These are phyloP conservation scores for Pagetopsis macropterus DNA, from an alignment of 2,797 vertebrate genomes.

Conservation along the genomic window DNA sequence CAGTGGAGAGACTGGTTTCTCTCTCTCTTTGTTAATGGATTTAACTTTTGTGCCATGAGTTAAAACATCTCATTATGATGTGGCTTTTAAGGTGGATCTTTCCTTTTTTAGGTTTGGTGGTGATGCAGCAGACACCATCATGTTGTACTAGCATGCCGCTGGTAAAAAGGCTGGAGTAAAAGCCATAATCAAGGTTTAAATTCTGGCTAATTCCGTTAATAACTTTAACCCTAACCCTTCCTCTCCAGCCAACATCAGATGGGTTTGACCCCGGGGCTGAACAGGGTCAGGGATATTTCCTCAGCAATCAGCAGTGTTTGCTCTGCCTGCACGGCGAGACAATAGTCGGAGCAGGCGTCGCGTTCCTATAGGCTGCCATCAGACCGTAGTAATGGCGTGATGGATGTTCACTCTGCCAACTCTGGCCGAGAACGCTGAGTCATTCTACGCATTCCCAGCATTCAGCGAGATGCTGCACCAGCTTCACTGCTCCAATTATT, in stretches of 20 bases:
- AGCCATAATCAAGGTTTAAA: conserved; percentile 13
- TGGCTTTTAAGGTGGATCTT: not conserved
- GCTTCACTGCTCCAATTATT: conserved; percentile 50
- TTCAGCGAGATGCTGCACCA: conserved; percentile 54
- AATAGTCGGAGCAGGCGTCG: conserved; percentile 49
- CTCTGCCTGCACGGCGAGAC: conserved; percentile 25
- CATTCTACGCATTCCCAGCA: conserved; percentile 67
- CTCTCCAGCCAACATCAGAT: not conserved
- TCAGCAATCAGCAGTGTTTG: conserved; percentile 51
- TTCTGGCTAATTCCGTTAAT: conserved; percentile 32
- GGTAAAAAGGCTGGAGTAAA: not conserved
- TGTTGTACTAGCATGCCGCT: not conserved
- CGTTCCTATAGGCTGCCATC: conserved; percentile 48
- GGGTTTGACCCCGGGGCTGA: conserved; percentile 22
- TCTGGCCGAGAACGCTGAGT: conserved; percentile 71
- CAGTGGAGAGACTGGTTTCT: not conserved
- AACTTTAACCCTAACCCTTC: conserved; percentile 10
- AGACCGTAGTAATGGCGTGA: conserved; percentile 45
- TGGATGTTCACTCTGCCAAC: conserved; percentile 62
- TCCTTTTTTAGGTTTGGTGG: not conserved
- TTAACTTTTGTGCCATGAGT: not conserved
- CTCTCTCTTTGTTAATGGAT: not conserved
- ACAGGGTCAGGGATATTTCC: conserved; percentile 31
- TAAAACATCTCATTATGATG: not conserved
- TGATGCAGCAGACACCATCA: conserved; percentile 2